A percentile compares a stretch with the other conserved stretches of the same genome.
Conservation (phyloP, 2,888 invertebrate species). For the Coleophora flavipennella region DNA sequence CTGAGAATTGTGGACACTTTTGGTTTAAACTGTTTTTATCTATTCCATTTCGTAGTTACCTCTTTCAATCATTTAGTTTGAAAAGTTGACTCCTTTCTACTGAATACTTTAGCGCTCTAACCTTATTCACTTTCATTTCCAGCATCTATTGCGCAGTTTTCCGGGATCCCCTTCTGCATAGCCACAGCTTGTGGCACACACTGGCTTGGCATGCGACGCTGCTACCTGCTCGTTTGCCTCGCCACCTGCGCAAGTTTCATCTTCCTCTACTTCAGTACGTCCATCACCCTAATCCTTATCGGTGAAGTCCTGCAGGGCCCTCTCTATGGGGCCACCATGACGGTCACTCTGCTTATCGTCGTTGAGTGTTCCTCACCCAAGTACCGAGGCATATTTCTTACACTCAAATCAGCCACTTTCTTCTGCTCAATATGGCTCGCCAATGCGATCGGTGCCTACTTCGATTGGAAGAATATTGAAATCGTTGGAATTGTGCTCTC, state of each 20-base stretch:
- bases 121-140: slow-evolving; percentile 17
- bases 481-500: slow-evolving; percentile 4
- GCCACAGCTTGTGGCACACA: slow-evolving; percentile 27
- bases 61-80: too few relatives aligned
- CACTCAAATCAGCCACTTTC: slow-evolving; percentile 13
- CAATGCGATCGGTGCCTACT: slow-evolving; percentile 15
- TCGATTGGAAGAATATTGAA: slow-evolving; percentile 16
- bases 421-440: slow-evolving; percentile 17
- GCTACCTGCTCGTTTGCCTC: slow-evolving; percentile 25
- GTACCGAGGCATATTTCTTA: slow-evolving; percentile 16
- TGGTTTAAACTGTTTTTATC: too few relatives aligned
- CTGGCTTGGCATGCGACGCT: slow-evolving; percentile 27
- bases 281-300: slow-evolving; percentile 23
- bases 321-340: slow-evolving; percentile 11
- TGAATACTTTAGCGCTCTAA: too few relatives aligned
- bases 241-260: slow-evolving; percentile 19
- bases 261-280: slow-evolving; percentile 24
- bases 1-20: too few relatives aligned
- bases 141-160: slow-evolving; percentile 34
- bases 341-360: not conserved
- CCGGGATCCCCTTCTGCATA: slow-evolving; percentile 28
- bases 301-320: slow-evolving; percentile 29
- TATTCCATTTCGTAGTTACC: too few relatives aligned
- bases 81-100: too few relatives aligned
- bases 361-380: slow-evolving; percentile 9